Conservation (phyloP, 2,797 vertebrate species). For the Onychomys arenicola region DNA sequence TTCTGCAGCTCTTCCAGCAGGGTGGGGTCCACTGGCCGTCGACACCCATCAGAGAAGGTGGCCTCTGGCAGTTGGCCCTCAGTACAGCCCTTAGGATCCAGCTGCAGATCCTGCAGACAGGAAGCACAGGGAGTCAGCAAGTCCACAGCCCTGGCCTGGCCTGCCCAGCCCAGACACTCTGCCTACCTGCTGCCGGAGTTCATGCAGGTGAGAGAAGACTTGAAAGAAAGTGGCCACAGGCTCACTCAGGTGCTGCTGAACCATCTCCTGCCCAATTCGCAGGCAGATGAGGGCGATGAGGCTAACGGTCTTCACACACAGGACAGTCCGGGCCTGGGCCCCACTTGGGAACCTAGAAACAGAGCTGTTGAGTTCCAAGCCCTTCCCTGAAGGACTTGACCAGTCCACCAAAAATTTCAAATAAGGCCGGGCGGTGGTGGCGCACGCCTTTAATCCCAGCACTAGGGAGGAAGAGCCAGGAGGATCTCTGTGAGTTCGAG, state of each 20-base stretch:
- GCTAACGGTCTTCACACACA: constrained; percentile 97
- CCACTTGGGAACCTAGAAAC: constrained; percentile 95
- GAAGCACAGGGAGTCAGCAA: not conserved
- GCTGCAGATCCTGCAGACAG: constrained; percentile 80
- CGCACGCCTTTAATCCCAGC: too few relatives aligned
- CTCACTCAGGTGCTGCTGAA: constrained; percentile 96
- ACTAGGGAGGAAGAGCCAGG: too few relatives aligned
- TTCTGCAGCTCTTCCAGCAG: constrained; percentile 95
- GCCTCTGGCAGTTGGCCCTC: constrained; percentile 91
- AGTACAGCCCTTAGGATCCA: constrained; percentile 80
- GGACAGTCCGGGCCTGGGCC: constrained; percentile 94
- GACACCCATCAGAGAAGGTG: constrained; percentile 87
- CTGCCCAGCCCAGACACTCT: not conserved
- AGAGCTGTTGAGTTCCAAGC: not conserved
- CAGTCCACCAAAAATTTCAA: constrained; percentile 20
- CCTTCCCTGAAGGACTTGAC: not conserved
- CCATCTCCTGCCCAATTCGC: constrained; percentile 98
- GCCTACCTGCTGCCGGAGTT: constrained; percentile 92
- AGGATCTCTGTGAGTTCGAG: too few relatives aligned
- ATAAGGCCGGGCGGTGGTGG: too few relatives aligned
- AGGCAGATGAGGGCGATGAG: constrained; percentile 97
- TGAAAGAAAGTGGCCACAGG: constrained; percentile 94
- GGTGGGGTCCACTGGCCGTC: constrained; percentile 89
- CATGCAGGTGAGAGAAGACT: constrained; percentile 93
- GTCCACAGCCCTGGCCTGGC: not conserved